Conservation (phyloP, 1,140 invertebrate species). For the Drosophila eugracilis region DNA sequence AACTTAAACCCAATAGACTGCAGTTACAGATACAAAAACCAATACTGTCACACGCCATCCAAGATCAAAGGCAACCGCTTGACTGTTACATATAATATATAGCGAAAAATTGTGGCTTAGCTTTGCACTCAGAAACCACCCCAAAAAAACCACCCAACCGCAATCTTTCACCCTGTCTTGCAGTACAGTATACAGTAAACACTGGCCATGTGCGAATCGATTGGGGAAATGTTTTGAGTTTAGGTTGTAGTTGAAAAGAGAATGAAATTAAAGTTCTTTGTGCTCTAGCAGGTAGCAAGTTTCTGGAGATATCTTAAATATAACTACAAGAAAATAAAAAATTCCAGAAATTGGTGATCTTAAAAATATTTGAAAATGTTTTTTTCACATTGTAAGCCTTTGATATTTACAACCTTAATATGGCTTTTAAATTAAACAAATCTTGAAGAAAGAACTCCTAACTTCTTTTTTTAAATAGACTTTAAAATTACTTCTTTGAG, state of each 20-base stretch:
- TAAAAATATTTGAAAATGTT: too few species aligned
- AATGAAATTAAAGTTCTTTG: background rate
- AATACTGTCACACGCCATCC: slow-evolving; percentile 32
- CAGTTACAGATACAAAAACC: slow-evolving; percentile 13
- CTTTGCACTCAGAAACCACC: slow-evolving; percentile 41
- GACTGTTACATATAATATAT: slow-evolving; percentile 26
- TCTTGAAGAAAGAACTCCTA: too few species aligned
- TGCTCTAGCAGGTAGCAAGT: background rate
- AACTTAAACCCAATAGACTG: background rate
- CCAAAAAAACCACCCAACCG: slow-evolving; percentile 33
- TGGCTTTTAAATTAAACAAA: too few species aligned
- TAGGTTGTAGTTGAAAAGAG: too few species aligned
- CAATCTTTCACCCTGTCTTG: slow-evolving; percentile 34
- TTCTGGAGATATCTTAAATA: background rate
- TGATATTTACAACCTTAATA: too few species aligned
- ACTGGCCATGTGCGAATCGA: slow-evolving; percentile 31
- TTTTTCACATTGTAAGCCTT: too few species aligned
- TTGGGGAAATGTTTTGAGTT: slow-evolving; percentile 3
- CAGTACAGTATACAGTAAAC: slow-evolving; percentile 28
- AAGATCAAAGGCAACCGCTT: slow-evolving; percentile 30
- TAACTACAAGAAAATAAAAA: too few species aligned
- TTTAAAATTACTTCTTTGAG: slow-evolving; percentile 2
- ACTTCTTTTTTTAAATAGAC: too few species aligned
- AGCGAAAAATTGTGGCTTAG: slow-evolving; percentile 56
- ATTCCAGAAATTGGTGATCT: too few species aligned